These are phyloP conservation scores for Lasioglossum marginatum DNA, from an alignment of 2,888 invertebrate species.

Conservation along the genomic window DNA sequence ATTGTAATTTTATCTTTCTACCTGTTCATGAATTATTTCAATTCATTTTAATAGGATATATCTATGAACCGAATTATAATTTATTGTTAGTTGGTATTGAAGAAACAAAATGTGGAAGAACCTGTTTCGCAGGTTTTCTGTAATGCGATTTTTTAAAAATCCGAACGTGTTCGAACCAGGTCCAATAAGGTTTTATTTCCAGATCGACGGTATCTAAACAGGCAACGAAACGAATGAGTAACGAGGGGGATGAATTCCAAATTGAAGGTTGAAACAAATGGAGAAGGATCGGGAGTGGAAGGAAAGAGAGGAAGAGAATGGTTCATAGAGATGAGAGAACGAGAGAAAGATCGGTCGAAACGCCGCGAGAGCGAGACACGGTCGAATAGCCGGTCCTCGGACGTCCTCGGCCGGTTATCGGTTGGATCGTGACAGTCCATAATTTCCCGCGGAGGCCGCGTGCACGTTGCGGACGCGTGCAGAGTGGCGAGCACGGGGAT, in stretches of 20 bases:
- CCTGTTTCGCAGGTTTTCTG: too few species aligned
- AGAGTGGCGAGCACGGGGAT: conserved; percentile 58
- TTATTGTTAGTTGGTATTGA: too few species aligned
- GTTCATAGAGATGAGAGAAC: conserved; percentile 23
- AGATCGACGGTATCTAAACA: not conserved
- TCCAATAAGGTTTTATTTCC: not conserved
- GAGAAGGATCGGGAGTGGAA: not conserved
- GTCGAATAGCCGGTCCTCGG: conserved; percentile 53
- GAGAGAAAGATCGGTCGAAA: conserved; percentile 43
- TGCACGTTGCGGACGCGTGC: conserved; percentile 52
- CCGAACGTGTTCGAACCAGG: not conserved
- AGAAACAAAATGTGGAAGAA: too few species aligned
- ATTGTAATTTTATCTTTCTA: not conserved
- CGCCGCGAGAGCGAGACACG: conserved; percentile 40
- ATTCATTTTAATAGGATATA: not conserved
- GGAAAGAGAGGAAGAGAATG: not conserved
- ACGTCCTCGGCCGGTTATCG: conserved; percentile 67
- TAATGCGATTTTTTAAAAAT: not conserved
- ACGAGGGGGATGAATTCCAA: not conserved
- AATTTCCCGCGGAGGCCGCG: conserved; percentile 67
- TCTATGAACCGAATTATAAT: too few species aligned
- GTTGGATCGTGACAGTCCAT: conserved; percentile 72
- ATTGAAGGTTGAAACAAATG: conserved; percentile 1
- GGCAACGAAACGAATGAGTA: not conserved
- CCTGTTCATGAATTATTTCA: not conserved